These are phyloP conservation scores for Tamandua tetradactyla DNA, from an alignment of 2,797 vertebrate species.

Conservation along the genomic window DNA sequence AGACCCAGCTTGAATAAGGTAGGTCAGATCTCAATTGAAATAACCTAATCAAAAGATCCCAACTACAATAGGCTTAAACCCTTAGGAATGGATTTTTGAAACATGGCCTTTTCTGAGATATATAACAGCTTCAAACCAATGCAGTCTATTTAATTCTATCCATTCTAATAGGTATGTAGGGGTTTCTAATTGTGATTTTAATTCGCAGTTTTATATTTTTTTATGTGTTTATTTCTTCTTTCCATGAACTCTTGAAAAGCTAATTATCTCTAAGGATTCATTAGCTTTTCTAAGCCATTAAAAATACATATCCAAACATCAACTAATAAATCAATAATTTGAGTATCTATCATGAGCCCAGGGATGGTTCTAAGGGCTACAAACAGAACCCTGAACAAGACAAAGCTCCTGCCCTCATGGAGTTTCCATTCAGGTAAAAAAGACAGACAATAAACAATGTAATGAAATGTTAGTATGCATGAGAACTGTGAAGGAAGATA, in stretches of 20 bases:
- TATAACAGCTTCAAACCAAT: no score
- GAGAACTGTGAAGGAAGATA: background rate
- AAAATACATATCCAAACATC: background rate
- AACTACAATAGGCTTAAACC: no score
- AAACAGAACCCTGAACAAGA: background rate
- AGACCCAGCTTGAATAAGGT: no score
- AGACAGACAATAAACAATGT: background rate
- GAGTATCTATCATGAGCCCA: background rate
- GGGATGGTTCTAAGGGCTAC: background rate
- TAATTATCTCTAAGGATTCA: slow-evolving; percentile 17
- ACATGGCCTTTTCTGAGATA: no score
- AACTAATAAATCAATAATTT: background rate
- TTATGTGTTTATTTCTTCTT: background rate
- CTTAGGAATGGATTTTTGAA: no score
- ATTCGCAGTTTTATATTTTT: slow-evolving; percentile 4
- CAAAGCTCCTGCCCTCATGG: background rate
- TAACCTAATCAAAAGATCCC: no score
- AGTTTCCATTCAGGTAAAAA: background rate
- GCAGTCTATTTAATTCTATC: background rate
- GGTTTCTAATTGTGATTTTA: background rate
- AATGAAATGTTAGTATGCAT: background rate
- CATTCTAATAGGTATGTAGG: background rate
- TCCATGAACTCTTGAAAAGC: slow-evolving; percentile 48
- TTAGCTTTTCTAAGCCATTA: background rate
- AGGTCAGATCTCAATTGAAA: no score